Percentiles rank a stretch among this genome's conserved stretches.
Evolutionary conservation across 35 echinoderm and acorn worm species (phyloP).

Genomic region (Patiria miniata): DNA sequence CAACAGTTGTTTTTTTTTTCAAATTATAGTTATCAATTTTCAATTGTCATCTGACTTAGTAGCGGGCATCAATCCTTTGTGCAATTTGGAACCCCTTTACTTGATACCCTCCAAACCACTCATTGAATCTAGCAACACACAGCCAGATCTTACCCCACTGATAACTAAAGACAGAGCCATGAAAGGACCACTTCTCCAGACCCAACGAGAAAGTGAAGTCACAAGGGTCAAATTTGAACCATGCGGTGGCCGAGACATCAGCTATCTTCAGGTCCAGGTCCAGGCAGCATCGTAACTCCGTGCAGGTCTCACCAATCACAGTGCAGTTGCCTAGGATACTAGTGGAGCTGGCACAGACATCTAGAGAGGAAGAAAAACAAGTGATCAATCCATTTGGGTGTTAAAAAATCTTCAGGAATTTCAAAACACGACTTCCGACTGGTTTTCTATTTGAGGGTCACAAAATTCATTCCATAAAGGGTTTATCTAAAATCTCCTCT

Average conservation of each 20-base stretch:
- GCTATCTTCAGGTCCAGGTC: constrained; percentile 29
- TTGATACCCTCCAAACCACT: too few species aligned
- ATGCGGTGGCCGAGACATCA: neutral
- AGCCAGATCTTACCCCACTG: constrained; percentile 26
- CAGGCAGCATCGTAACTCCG: constrained; percentile 26
- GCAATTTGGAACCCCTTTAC: too few species aligned
- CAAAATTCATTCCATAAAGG: too few species aligned
- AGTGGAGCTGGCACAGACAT: neutral
- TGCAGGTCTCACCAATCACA: constrained; percentile 12
- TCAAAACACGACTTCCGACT: too few species aligned
- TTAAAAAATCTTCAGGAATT: neutral
- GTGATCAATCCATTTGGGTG: neutral
- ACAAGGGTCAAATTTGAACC: constrained; percentile 33
- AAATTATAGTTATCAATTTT: too few species aligned
- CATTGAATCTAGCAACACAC: neutral
- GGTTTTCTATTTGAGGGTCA: too few species aligned
- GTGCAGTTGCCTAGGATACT: constrained; percentile 2
- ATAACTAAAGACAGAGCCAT: constrained; percentile 38
- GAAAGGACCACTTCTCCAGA: constrained; percentile 28
- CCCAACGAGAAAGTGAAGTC: constrained; percentile 24
- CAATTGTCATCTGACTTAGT: too few species aligned
- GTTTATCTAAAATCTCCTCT: too few species aligned
- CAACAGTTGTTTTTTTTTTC: too few species aligned
- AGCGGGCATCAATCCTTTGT: too few species aligned
- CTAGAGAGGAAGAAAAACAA: neutral